phyloP scores from a whole-genome alignment of 2,888 invertebrate species.

The Theretra japonica region DNA sequence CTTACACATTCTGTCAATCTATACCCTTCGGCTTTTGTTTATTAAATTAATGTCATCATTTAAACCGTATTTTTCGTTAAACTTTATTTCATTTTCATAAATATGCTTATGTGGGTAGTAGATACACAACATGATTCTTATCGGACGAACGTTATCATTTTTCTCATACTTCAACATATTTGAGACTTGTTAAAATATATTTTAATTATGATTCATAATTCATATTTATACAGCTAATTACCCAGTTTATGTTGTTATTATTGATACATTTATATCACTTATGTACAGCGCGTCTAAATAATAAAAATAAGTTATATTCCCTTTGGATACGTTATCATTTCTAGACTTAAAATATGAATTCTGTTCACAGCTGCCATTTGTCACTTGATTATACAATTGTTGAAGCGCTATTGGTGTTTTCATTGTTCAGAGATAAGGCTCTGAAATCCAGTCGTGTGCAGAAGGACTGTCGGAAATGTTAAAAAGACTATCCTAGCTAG shows the following conservation, averaged over 20 bases:
- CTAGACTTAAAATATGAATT: slow-evolving; percentile 2
- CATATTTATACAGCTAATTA: too few species aligned
- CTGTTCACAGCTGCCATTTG: background rate
- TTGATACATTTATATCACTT: background rate
- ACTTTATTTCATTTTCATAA: background rate
- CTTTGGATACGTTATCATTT: background rate
- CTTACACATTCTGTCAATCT: background rate
- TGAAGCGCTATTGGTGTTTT: slow-evolving; percentile 5
- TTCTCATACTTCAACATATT: too few species aligned
- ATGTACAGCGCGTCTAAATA: background rate
- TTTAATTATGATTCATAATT: too few species aligned
- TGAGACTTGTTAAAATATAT: too few species aligned
- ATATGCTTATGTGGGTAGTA: background rate
- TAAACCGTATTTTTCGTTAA: background rate
- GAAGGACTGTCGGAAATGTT: background rate
- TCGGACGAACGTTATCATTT: too few species aligned
- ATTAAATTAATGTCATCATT: background rate
- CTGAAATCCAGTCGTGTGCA: background rate
- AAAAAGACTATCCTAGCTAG: background rate
- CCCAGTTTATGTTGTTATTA: too few species aligned
- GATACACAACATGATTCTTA: too few species aligned
- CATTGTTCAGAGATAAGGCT: slow-evolving; percentile 10
- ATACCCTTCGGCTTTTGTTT: background rate
- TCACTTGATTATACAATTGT: background rate
- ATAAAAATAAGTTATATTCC: background rate